Conservation (phyloP, 2,888 invertebrate species). For the Sphaerophoria rueppellii region DNA sequence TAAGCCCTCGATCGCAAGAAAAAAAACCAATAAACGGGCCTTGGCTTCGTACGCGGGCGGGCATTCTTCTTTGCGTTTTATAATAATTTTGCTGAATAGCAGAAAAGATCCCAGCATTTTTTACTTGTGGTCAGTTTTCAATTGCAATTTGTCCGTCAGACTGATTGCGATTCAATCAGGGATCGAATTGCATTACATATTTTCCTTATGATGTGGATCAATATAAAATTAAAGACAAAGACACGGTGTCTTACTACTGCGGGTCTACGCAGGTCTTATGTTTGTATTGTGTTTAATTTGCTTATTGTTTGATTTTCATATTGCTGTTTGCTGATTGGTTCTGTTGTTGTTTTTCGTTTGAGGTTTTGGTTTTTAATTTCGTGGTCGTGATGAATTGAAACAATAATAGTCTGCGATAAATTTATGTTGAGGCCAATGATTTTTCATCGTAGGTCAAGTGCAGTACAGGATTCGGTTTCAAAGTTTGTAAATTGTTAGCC, state of each 20-base stretch:
- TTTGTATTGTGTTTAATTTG: constrained; percentile 16
- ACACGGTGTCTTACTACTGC: background rate
- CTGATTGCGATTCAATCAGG: constrained; percentile 39
- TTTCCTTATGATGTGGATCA: constrained; percentile 31
- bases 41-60: background rate
- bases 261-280: background rate
- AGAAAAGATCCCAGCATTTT: constrained; percentile 36
- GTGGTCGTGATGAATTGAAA: constrained; percentile 57
- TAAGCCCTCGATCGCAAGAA: too few relatives aligned
- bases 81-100: constrained; percentile 38
- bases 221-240: background rate
- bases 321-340: constrained; percentile 15
- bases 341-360: constrained; percentile 21
- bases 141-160: constrained; percentile 47
- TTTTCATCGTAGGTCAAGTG: constrained; percentile 63
- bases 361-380: constrained; percentile 44
- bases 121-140: constrained; percentile 60
- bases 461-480: constrained; percentile 55
- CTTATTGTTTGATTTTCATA: constrained; percentile 39
- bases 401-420: constrained; percentile 41
- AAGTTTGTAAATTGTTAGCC: background rate
- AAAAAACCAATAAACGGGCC: background rate
- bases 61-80: constrained; percentile 14
- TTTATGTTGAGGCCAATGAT: constrained; percentile 39
- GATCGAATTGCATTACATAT: constrained; percentile 58